Conservation (phyloP, 64 coral and sea anemone species). For the Trachythela sp. region DNA sequence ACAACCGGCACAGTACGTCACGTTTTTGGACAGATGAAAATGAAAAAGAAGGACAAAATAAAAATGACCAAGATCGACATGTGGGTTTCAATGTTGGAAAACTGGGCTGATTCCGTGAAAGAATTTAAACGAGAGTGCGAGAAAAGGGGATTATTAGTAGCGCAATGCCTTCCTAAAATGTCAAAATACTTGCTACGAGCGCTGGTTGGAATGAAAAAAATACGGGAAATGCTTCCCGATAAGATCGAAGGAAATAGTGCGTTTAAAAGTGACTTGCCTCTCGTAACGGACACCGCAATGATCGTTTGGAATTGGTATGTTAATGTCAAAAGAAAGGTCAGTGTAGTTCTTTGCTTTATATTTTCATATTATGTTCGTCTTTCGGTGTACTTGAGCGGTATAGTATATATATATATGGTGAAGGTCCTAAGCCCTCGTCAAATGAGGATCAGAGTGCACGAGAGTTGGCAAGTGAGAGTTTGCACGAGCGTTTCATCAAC, state of each 20-base stretch:
- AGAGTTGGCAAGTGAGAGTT: too few relatives aligned
- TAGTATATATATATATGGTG: too few relatives aligned
- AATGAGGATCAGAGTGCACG: too few relatives aligned
- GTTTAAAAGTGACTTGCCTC: background rate
- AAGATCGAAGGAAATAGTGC: too few relatives aligned
- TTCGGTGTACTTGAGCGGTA: too few relatives aligned
- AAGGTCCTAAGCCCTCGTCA: too few relatives aligned
- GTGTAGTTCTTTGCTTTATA: too few relatives aligned
- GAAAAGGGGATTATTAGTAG: too few relatives aligned
- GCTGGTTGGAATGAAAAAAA: background rate
- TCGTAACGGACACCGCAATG: background rate
- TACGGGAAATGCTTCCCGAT: background rate
- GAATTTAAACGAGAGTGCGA: background rate
- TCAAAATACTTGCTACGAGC: background rate
- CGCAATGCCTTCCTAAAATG: background rate
- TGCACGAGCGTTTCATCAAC: too few relatives aligned
- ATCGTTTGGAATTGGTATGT: background rate
- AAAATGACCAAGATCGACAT: conserved; percentile 28
- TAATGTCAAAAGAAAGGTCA: background rate
- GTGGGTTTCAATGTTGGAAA: conserved; percentile 25
- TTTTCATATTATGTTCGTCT: too few relatives aligned
- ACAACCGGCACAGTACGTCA: conserved; percentile 57
- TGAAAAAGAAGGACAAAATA: background rate
- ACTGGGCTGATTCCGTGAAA: background rate
- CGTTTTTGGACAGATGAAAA: conserved; percentile 47